These are phyloP conservation scores for Hippoglossus hippoglossus DNA, from an alignment of 2,797 vertebrate genomes.

Conservation along the genomic window DNA sequence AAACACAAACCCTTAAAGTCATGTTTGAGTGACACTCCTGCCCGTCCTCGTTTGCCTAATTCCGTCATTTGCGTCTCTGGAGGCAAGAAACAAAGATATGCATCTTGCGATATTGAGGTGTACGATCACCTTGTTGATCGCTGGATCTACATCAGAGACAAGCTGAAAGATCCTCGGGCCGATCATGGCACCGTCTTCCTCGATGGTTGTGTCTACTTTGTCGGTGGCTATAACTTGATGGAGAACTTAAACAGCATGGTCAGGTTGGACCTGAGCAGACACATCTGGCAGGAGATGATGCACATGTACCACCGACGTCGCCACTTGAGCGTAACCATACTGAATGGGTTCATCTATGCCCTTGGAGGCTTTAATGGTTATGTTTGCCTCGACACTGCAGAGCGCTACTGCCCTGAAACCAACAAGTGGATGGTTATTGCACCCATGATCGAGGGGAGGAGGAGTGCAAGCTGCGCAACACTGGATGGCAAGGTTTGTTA, in stretches of 20 bases:
- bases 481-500: neutral
- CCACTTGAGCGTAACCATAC: constrained; percentile 85
- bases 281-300: constrained; percentile 84
- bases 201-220: constrained; percentile 60
- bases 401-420: constrained; percentile 83
- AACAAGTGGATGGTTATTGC: constrained; percentile 89
- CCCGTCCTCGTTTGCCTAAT: constrained; percentile 84
- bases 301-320: constrained; percentile 87
- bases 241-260: constrained; percentile 85
- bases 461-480: neutral
- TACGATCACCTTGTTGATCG: constrained; percentile 80
- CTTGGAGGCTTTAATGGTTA: constrained; percentile 88
- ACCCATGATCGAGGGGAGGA: constrained; percentile 19
- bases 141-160: constrained; percentile 82
- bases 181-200: constrained; percentile 85
- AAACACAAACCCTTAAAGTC: constrained; percentile 30
- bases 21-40: constrained; percentile 55
- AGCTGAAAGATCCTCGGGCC: constrained; percentile 80
- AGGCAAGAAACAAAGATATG: constrained; percentile 82
- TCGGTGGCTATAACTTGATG: constrained; percentile 83
- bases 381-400: constrained; percentile 81
- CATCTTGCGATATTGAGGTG: constrained; percentile 84
- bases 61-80: constrained; percentile 87
- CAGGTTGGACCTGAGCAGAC: constrained; percentile 80
- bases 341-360: constrained; percentile 86